Conservation (phyloP, 2,113 vertebrate genomes). For the Numenius arquata region DNA sequence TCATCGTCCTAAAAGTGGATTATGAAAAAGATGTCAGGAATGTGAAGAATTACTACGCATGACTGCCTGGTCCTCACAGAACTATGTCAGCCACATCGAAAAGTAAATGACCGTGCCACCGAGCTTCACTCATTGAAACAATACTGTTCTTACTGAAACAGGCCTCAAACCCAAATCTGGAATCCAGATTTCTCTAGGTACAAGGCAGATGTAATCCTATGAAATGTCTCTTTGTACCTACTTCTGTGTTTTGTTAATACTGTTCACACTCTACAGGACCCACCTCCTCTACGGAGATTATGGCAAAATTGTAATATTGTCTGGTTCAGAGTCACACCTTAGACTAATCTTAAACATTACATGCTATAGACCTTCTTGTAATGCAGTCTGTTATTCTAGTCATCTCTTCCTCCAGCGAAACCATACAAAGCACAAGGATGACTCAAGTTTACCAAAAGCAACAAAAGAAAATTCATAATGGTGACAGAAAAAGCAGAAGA, state of each 20-base stretch:
- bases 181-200: background rate
- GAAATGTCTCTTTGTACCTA: background rate
- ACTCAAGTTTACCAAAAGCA: background rate
- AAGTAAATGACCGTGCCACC: background rate
- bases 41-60: conserved; percentile 46
- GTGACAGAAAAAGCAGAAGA: background rate
- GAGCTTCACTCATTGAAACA: background rate
- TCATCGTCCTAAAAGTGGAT: conserved; percentile 27
- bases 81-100: conserved; percentile 31
- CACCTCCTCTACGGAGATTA: background rate
- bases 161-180: background rate
- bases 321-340: background rate
- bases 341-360: background rate
- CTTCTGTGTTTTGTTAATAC: background rate
- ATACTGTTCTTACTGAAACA: background rate
- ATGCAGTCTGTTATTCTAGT: background rate
- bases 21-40: conserved; percentile 61
- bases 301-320: background rate
- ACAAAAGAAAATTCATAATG: background rate
- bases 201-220: background rate
- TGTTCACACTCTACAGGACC: background rate
- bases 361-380: background rate
- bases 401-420: background rate
- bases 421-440: background rate
- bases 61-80: conserved; percentile 44